Evolutionary conservation across 64 coral and sea anemone species (phyloP).

Genomic region (Actinia equina): DNA sequence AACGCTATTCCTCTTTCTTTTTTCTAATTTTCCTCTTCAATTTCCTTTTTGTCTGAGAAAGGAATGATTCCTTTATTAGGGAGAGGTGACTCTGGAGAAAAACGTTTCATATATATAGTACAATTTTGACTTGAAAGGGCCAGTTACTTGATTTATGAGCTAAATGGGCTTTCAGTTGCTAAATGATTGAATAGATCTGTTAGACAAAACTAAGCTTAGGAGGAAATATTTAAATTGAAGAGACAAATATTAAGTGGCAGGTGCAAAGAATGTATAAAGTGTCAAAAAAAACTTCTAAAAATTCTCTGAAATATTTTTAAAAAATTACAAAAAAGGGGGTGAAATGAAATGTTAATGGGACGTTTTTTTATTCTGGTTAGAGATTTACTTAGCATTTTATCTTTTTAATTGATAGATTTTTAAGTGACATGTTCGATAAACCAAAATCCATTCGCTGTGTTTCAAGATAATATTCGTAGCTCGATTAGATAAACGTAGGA

Average conservation of each 20-base stretch:
- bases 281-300: constrained; percentile 3
- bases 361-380: neutral
- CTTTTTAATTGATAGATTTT: neutral
- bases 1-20: neutral
- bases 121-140: neutral
- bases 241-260: neutral
- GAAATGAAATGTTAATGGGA: neutral
- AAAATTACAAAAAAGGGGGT: neutral
- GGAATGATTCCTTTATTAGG: neutral
- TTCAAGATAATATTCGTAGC: neutral
- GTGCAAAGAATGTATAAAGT: neutral
- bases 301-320: neutral
- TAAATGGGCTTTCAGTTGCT: neutral
- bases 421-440: neutral
- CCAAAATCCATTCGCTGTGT: neutral
- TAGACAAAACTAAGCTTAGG: neutral
- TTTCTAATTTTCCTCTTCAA: neutral
- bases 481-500: neutral
- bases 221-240: neutral
- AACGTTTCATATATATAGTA: neutral
- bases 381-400: neutral
- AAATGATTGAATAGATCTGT: neutral
- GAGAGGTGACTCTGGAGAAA: neutral
- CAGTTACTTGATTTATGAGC: neutral
- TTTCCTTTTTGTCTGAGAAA: neutral